These are phyloP conservation scores for Liodrosophila aerea DNA, from an alignment of 2,888 invertebrate genomes.

Conservation along the genomic window DNA sequence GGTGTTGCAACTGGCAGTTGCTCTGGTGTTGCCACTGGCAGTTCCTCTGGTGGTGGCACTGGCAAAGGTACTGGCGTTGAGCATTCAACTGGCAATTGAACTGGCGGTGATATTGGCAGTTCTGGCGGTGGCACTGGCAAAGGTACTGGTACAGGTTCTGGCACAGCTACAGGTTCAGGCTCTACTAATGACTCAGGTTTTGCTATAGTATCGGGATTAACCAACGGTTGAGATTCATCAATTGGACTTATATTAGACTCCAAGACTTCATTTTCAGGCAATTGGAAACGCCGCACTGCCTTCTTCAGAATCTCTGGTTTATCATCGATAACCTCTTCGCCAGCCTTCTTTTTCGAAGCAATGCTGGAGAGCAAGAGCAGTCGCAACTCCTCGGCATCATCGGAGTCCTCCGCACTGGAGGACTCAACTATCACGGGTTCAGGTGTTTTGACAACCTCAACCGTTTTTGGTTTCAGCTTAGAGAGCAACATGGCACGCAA, in stretches of 20 bases:
- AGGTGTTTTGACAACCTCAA: background rate
- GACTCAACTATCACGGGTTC: background rate
- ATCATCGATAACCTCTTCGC: background rate
- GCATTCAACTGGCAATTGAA: background rate
- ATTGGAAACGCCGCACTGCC: conserved; percentile 78
- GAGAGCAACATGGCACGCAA: conserved; percentile 78
- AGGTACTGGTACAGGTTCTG: background rate
- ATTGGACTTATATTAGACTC: background rate
- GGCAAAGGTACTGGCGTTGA: background rate
- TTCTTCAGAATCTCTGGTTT: conserved; percentile 78
- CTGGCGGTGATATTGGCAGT: background rate
- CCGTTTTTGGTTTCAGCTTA: conserved; percentile 48
- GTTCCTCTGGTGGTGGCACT: conserved; percentile 1
- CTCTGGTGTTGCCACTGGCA: too few species aligned
- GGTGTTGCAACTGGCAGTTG: too few species aligned
- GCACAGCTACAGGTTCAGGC: background rate
- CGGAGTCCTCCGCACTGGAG: conserved; percentile 39
- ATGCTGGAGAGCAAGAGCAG: conserved; percentile 70
- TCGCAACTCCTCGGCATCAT: conserved; percentile 67
- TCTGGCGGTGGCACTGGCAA: conserved; percentile 1
- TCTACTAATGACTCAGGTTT: background rate
- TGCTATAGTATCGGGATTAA: background rate
- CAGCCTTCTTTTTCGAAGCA: conserved; percentile 49
- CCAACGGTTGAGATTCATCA: too few species aligned
- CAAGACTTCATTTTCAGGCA: background rate